phyloP scores from a whole-genome alignment of 2,888 invertebrate species.

The Drosophila paracracens region DNA sequence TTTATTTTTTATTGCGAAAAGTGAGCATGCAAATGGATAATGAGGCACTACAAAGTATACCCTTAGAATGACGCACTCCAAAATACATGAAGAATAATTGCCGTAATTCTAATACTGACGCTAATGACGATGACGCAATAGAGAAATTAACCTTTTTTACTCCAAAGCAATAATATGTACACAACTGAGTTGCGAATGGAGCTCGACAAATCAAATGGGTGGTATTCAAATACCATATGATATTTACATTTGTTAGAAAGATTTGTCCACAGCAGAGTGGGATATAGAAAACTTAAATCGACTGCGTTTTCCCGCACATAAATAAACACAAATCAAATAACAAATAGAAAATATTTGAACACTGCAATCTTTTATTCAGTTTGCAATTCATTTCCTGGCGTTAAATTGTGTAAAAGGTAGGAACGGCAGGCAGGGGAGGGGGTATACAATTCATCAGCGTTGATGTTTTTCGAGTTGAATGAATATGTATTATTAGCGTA shows the following conservation, averaged over 20 bases:
- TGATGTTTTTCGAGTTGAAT: neutral
- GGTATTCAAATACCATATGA: neutral
- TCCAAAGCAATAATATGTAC: slow-evolving; percentile 1
- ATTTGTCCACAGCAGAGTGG: neutral
- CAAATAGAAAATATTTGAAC: neutral
- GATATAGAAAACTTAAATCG: neutral
- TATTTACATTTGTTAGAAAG: neutral
- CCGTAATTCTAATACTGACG: neutral
- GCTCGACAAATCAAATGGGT: neutral
- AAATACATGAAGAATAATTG: slow-evolving; percentile 28
- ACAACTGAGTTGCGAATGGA: slow-evolving; percentile 4
- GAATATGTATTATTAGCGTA: neutral
- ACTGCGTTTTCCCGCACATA: neutral
- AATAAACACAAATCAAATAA: neutral
- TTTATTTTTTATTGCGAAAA: slow-evolving; percentile 48
- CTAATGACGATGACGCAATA: slow-evolving; percentile 24
- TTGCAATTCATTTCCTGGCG: neutral
- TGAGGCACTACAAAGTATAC: slow-evolving; percentile 5
- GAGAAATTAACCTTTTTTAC: slow-evolving; percentile 4
- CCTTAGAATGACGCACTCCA: slow-evolving; percentile 43
- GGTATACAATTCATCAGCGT: too few species aligned
- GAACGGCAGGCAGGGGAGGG: too few species aligned
- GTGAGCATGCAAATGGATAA: slow-evolving; percentile 15
- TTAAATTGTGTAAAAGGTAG: too few species aligned
- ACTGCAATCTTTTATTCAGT: neutral